Evolutionary conservation across 2,888 invertebrate species (phyloP).

Genomic region (Cistogaster globosa): DNA sequence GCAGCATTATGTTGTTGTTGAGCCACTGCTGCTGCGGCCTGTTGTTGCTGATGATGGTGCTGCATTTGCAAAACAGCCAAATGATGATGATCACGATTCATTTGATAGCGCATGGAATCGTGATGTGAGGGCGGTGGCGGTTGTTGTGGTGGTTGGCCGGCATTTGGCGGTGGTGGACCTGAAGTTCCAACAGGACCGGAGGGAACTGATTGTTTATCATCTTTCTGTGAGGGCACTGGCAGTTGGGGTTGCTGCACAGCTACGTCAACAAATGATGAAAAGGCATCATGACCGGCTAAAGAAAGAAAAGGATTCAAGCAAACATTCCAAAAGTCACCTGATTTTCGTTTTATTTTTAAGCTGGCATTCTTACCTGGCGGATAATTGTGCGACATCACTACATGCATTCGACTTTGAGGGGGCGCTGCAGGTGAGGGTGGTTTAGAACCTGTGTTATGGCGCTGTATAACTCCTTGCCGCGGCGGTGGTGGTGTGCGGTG

Average conservation of each 20-base stretch:
- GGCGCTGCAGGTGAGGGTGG: slow-evolving; percentile 84
- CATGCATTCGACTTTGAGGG: slow-evolving; percentile 83
- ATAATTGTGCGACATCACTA: slow-evolving; percentile 82
- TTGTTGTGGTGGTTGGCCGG: slow-evolving; percentile 68
- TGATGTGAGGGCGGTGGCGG: slow-evolving; percentile 79
- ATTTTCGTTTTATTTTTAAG: slow-evolving; percentile 48
- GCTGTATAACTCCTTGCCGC: slow-evolving; percentile 90
- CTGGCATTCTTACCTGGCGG: slow-evolving; percentile 83
- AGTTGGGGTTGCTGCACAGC: slow-evolving; percentile 95
- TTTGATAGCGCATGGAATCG: slow-evolving; percentile 81
- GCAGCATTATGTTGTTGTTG: slow-evolving; percentile 78
- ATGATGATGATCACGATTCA: slow-evolving; percentile 84
- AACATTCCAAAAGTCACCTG: slow-evolving; percentile 49
- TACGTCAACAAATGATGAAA: slow-evolving; percentile 94
- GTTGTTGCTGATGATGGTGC: slow-evolving; percentile 80
- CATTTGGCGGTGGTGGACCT: slow-evolving; percentile 61
- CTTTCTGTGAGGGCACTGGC: slow-evolving; percentile 90
- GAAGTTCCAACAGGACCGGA: slow-evolving; percentile 67
- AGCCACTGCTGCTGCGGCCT: slow-evolving; percentile 81
- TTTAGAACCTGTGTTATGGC: slow-evolving; percentile 86
- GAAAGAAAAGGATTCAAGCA: slow-evolving; percentile 52
- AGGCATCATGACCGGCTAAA: slow-evolving; percentile 90
- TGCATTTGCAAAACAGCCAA: slow-evolving; percentile 81
- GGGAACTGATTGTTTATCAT: slow-evolving; percentile 78
- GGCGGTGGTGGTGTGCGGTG: slow-evolving; percentile 84